Percentiles rank a stretch among this genome's conserved stretches.
phyloP scores from a whole-genome alignment of 2,797 vertebrate genomes.

The Phrynocephalus vlangalii region DNA sequence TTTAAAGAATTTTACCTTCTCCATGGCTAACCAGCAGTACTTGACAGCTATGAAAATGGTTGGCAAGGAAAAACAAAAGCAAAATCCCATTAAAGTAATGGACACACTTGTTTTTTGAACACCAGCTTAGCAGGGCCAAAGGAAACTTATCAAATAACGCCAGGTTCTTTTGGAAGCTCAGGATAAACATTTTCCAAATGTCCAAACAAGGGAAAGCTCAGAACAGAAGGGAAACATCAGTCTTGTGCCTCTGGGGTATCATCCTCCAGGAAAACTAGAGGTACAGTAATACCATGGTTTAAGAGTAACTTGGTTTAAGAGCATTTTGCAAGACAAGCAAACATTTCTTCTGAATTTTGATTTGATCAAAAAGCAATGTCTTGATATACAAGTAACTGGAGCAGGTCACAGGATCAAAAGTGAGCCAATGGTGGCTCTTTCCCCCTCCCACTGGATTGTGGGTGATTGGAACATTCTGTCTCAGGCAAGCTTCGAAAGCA shows the following conservation, averaged over 20 bases:
- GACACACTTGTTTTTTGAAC: slow-evolving; percentile 35
- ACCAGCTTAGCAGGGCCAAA: slow-evolving; percentile 30
- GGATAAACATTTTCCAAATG: slow-evolving; percentile 45
- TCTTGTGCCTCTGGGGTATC: background rate
- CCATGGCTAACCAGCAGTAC: slow-evolving; percentile 62
- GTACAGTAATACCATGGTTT: no score
- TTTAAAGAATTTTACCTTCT: slow-evolving; percentile 73
- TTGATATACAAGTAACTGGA: no score
- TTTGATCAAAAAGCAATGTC: no score
- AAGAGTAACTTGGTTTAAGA: no score
- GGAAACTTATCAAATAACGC: slow-evolving; percentile 45
- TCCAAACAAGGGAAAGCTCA: slow-evolving; percentile 26
- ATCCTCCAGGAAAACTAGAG: slow-evolving; percentile 24
- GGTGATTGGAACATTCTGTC: no score
- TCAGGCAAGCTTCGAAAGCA: no score
- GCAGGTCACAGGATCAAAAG: no score
- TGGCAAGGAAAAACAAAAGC: slow-evolving; percentile 33
- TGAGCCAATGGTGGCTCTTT: no score
- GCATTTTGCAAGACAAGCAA: no score
- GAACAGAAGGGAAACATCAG: background rate
- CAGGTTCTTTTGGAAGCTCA: slow-evolving; percentile 25
- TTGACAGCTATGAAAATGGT: slow-evolving; percentile 47
- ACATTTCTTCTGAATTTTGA: no score
- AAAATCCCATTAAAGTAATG: slow-evolving; percentile 43
- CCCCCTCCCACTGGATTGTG: no score